Conservation (phyloP, 2,113 vertebrate species). For the Macrotus californicus region DNA sequence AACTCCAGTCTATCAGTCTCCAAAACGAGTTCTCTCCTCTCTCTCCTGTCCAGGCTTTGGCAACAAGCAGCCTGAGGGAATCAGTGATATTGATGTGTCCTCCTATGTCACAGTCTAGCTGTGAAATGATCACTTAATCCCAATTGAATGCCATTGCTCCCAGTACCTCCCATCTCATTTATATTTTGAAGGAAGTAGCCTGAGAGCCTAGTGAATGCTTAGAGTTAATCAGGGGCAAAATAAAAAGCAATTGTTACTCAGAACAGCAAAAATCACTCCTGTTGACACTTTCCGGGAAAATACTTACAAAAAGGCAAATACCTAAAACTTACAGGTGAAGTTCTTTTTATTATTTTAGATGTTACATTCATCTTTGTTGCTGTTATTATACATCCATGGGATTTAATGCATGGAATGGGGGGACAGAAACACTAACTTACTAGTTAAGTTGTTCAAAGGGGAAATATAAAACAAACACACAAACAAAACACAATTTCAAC, state of each 20-base stretch:
- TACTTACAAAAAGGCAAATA: background rate
- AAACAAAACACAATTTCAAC: background rate
- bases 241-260: background rate
- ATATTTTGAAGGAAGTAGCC: background rate
- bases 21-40: background rate
- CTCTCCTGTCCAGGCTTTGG: background rate
- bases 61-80: background rate
- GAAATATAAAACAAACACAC: background rate
- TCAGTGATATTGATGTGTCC: fast-evolving
- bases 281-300: background rate
- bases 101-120: background rate
- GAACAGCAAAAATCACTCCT: background rate
- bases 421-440: background rate
- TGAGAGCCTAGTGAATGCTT: background rate
- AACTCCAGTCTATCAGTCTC: background rate
- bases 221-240: background rate
- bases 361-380: background rate
- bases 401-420: background rate
- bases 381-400: background rate
- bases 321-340: background rate
- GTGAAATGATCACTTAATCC: background rate
- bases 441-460: background rate
- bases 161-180: background rate
- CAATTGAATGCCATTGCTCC: background rate
- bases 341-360: background rate